Percentiles rank a stretch among this genome's conserved stretches.
These are phyloP conservation scores for Smithornis capensis DNA, from an alignment of 2,113 vertebrate species.

Conservation along the genomic window DNA sequence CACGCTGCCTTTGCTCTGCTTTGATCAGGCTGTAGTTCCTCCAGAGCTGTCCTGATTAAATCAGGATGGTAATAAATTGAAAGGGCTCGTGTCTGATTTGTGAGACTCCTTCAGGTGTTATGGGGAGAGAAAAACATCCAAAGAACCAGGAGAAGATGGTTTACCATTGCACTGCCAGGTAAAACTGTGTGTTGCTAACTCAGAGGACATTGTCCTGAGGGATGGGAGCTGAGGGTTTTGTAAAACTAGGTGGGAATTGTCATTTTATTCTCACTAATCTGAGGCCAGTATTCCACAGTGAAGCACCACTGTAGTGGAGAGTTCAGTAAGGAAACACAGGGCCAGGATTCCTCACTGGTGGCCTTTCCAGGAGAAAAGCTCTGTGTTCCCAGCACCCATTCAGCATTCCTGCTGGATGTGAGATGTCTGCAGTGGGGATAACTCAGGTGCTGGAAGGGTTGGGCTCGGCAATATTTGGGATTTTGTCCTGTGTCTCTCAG, in stretches of 20 bases:
- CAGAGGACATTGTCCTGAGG: not conserved
- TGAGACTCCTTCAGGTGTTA: not conserved
- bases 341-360: not conserved
- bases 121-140: not conserved
- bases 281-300: not conserved
- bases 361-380: not conserved
- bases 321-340: not conserved
- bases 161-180: not conserved
- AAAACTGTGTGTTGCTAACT: not conserved
- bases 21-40: slow-evolving; percentile 31
- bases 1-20: not conserved
- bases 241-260: not conserved
- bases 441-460: not conserved
- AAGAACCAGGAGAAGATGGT: not conserved
- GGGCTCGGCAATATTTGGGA: not conserved
- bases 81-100: not conserved
- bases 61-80: slow-evolving; percentile 1
- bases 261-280: not conserved
- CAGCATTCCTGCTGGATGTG: not conserved
- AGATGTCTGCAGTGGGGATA: not conserved
- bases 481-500: not conserved
- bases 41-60: slow-evolving; percentile 42
- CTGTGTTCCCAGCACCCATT: not conserved
- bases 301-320: not conserved
- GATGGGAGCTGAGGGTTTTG: not conserved